These are phyloP conservation scores for Ylistrum balloti DNA, from an alignment of 1,140 invertebrate genomes.

Conservation along the genomic window DNA sequence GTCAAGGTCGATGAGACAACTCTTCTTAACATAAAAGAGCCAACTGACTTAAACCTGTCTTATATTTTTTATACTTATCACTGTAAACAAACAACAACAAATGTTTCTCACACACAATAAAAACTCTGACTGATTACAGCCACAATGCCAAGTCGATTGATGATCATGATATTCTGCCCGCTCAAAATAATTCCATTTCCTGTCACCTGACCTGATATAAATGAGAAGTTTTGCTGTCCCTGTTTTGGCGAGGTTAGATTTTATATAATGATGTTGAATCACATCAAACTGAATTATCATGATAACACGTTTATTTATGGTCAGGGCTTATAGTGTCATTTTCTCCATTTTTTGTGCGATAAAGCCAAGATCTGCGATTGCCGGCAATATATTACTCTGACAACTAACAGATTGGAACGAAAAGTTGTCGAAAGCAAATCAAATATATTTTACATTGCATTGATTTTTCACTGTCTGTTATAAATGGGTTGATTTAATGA, in stretches of 20 bases:
- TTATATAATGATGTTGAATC: constrained; percentile 21
- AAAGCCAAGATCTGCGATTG: constrained; percentile 32
- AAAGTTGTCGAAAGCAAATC: constrained; percentile 38
- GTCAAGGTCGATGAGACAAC: background rate
- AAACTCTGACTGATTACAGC: background rate
- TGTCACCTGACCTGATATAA: constrained; percentile 3
- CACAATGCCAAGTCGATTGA: background rate
- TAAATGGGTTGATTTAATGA: background rate
- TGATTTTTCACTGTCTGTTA: background rate
- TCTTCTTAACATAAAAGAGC: background rate
- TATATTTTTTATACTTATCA: background rate
- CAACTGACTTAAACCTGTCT: background rate
- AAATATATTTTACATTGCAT: constrained; percentile 24
- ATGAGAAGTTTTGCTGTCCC: constrained; percentile 13
- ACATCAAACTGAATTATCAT: background rate
- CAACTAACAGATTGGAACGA: constrained; percentile 38
- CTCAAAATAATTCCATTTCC: constrained; percentile 3
- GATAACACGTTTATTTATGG: constrained; percentile 39
- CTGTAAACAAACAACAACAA: background rate
- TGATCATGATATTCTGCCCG: constrained; percentile 10
- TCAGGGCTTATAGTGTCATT: constrained; percentile 38
- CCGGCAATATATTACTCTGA: constrained; percentile 6
- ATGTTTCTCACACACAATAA: background rate
- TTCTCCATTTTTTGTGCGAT: constrained; percentile 21
- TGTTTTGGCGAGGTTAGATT: constrained; percentile 32